Percentiles rank a stretch among this genome's conserved stretches.
Evolutionary conservation across 2,888 invertebrate genomes (phyloP).

Genomic region (Gryllus longicercus): DNA sequence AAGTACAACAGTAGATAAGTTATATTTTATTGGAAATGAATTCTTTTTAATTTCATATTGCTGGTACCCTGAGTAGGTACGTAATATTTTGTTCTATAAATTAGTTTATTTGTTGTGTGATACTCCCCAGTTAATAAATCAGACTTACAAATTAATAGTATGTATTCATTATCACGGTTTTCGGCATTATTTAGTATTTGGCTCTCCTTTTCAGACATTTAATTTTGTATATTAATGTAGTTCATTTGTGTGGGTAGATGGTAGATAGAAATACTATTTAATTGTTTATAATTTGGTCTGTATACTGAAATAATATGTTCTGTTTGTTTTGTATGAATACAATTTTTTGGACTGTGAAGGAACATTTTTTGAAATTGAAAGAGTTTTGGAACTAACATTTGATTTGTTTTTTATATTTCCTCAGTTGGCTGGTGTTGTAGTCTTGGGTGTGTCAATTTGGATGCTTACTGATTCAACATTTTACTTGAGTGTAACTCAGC

Average conservation of each 20-base stretch:
- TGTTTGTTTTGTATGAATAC: neutral
- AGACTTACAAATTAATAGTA: too few species aligned
- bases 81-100: too few species aligned
- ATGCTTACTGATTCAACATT: conserved; percentile 71
- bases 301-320: neutral
- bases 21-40: neutral
- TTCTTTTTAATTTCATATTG: neutral
- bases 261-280: too few species aligned
- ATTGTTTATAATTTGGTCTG: neutral
- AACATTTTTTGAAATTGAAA: neutral
- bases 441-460: conserved; percentile 70
- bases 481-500: conserved; percentile 65
- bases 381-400: neutral
- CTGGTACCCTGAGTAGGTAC: too few species aligned
- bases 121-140: too few species aligned
- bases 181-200: too few species aligned
- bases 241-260: too few species aligned
- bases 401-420: conserved; percentile 42
- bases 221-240: too few species aligned
- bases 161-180: too few species aligned
- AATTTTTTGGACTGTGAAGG: neutral
- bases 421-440: conserved; percentile 68
- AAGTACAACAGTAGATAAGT: conserved; percentile 46
- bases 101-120: too few species aligned
- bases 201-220: too few species aligned